A percentile compares a stretch with the other conserved stretches of the same genome.
These are phyloP conservation scores for Diplolepis rosae DNA, from an alignment of 2,888 invertebrate species.

Conservation along the genomic window DNA sequence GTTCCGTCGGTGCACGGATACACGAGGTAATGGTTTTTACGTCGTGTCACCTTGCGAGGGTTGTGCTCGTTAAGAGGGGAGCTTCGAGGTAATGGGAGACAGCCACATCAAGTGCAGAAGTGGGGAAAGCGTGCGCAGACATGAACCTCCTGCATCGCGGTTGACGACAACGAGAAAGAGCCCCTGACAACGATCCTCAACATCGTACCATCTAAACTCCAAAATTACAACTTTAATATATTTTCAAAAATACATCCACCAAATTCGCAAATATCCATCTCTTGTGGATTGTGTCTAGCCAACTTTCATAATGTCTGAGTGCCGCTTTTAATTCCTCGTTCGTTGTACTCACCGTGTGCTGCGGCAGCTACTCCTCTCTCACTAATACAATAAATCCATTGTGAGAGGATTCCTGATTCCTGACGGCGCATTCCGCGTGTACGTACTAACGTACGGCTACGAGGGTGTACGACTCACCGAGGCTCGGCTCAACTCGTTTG, in stretches of 20 bases:
- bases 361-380: slow-evolving; percentile 44
- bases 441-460: slow-evolving; percentile 51
- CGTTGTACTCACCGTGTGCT: slow-evolving; percentile 42
- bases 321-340: slow-evolving; percentile 35
- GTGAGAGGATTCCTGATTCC: slow-evolving; percentile 67
- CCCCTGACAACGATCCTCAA: slow-evolving; percentile 1
- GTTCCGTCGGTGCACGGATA: slow-evolving; percentile 19
- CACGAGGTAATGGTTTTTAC: slow-evolving; percentile 11
- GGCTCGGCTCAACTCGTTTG: slow-evolving; percentile 46
- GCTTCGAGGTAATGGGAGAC: not conserved
- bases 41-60: not conserved
- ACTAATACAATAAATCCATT: slow-evolving; percentile 66
- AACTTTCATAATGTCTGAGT: slow-evolving; percentile 25
- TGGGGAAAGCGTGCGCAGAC: slow-evolving; percentile 28
- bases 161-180: slow-evolving; percentile 24
- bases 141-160: slow-evolving; percentile 28
- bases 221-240: too few relatives aligned
- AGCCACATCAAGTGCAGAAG: not conserved
- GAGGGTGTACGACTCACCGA: slow-evolving; percentile 48
- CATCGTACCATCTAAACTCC: not conserved
- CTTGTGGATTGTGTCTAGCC: not conserved
- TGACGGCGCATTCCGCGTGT: slow-evolving; percentile 63
- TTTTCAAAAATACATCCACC: too few relatives aligned
- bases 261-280: not conserved
- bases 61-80: not conserved